Evolutionary conservation across 2,113 vertebrate species (phyloP), one percentile per base, ranked within the genome.

Genomic region (Lamprotornis superbus): DNA sequence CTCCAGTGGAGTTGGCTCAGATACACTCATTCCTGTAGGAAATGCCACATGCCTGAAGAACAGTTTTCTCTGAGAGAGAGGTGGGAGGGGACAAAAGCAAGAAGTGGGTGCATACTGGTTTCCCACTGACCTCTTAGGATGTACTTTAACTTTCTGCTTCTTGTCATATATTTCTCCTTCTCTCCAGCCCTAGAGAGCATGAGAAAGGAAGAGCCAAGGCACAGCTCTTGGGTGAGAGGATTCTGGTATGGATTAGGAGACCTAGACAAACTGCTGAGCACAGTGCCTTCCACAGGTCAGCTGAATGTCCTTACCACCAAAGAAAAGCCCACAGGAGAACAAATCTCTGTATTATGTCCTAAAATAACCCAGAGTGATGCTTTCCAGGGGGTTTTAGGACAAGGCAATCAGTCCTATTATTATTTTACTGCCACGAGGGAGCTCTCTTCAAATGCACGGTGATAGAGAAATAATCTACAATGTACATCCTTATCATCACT

Each of bases 401-500:
- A 33, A 91, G 31, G 15, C n/a, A 91, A 79, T 93, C 84, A 87
- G 44, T 61, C 33, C 55, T 30, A 40, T 85, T 82, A 94, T 73
- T 90, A 85, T 94, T 93, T 89, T 61, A 80, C 50, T 89, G 67
- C 77, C 82, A 77, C 74, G 69, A 90, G 89, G 78, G 75, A 91
- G 70, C 25, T 89, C 65, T 93, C 70, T 80, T 83, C 53, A 73
- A 89, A 87, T 61, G 56, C 57, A 65, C 37, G 30, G 42, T 95
- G 87, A 90, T 74, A 90, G 84, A 95, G 78, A 35, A 85, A 61
- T 93, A 93, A 94, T 59, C 87, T 93, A 77, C 82, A 91, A 52
- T 37, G 59, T 70, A 93, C 55, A 83, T 73, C 63, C 67, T 94
- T 91, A 94, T 82, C 89, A 79, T 85, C 74, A 63, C 60, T 90